phyloP scores from a whole-genome alignment of 2,113 vertebrate genomes.

The Atractosteus spatula region DNA sequence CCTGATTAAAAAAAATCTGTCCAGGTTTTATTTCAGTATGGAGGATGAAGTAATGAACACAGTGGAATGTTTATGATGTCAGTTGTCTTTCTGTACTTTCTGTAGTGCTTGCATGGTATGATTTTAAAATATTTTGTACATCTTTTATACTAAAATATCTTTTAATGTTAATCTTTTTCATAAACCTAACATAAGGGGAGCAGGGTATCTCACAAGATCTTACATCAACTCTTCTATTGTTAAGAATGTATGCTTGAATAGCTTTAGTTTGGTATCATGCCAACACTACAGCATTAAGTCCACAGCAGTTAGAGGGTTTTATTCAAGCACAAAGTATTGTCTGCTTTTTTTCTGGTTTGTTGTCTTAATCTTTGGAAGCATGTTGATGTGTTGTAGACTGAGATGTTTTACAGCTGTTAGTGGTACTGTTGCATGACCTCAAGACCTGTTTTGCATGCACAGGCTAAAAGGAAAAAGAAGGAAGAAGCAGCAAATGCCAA shows the following conservation, averaged over 20 bases:
- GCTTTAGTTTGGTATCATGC: slow-evolving; percentile 2
- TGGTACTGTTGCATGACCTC: slow-evolving; percentile 66
- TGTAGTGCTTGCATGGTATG: too few species aligned
- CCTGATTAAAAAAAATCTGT: too few species aligned
- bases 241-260: background rate
- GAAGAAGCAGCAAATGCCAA: slow-evolving; percentile 93
- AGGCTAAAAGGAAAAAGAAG: slow-evolving; percentile 95
- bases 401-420: slow-evolving; percentile 55
- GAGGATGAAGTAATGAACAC: too few species aligned
- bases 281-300: background rate
- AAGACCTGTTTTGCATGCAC: slow-evolving; percentile 76
- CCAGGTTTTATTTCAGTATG: too few species aligned
- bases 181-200: background rate
- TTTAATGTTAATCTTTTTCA: background rate
- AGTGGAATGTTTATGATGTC: too few species aligned
- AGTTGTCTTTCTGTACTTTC: too few species aligned
- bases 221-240: background rate
- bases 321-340: background rate
- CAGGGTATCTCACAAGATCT: background rate
- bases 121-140: too few species aligned
- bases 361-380: slow-evolving; percentile 48
- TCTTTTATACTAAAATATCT: too few species aligned
- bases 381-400: slow-evolving; percentile 55
- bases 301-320: too few species aligned
- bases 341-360: slow-evolving; percentile 27